Conservation (phyloP, 2,888 invertebrate genomes). For the Fissipunctia ypsillon region DNA sequence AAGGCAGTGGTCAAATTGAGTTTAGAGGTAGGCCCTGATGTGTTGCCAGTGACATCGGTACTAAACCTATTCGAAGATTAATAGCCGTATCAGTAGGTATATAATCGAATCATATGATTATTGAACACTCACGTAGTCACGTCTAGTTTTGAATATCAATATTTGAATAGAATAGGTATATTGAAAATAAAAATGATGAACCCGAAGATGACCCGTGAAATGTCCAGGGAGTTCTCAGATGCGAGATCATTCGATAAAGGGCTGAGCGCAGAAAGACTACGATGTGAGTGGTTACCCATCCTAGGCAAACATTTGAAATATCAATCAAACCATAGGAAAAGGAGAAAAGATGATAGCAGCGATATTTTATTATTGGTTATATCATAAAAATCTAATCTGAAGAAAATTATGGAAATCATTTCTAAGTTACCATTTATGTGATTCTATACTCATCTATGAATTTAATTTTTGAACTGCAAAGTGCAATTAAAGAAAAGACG, state of each 20-base stretch:
- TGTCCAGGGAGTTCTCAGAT: slow-evolving; percentile 53
- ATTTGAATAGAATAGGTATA: slow-evolving; percentile 34
- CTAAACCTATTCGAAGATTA: slow-evolving; percentile 5
- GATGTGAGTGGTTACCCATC: slow-evolving; percentile 70
- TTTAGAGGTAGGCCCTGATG: background rate
- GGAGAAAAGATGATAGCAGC: slow-evolving; percentile 71
- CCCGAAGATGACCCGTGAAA: slow-evolving; percentile 45
- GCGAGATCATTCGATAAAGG: slow-evolving; percentile 76
- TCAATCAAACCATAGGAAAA: slow-evolving; percentile 73
- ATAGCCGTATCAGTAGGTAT: background rate
- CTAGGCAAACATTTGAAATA: slow-evolving; percentile 83
- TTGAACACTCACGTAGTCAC: background rate
- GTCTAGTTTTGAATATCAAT: slow-evolving; percentile 22
- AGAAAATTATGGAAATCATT: background rate
- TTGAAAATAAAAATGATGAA: slow-evolving; percentile 51
- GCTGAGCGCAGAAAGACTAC: slow-evolving; percentile 69
- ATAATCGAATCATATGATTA: slow-evolving; percentile 27
- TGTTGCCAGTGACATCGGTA: background rate
- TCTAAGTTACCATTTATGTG: background rate
- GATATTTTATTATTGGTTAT: no score
- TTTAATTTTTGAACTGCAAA: background rate
- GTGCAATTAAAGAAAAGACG: background rate
- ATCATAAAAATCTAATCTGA: slow-evolving; percentile 28
- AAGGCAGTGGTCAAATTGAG: slow-evolving; percentile 24
- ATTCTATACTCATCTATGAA: background rate